phyloP scores from a whole-genome alignment of 64 coral and sea anemone genomes.

The Stichodactyla mertensii region DNA sequence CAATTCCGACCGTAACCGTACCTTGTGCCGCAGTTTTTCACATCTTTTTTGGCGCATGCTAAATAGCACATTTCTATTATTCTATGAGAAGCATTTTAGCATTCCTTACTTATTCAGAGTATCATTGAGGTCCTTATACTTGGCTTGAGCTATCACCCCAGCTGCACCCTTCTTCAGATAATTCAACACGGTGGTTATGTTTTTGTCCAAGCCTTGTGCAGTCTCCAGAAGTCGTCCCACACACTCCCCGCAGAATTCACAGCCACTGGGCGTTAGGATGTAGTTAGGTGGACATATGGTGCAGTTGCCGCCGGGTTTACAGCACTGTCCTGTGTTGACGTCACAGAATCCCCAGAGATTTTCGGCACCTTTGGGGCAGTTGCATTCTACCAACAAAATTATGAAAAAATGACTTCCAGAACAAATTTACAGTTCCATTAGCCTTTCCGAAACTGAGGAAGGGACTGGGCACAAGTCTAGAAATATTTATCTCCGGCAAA shows the following conservation, averaged over 20 bases:
- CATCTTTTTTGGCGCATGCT: too few species aligned
- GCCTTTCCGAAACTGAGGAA: too few species aligned
- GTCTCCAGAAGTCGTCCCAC: constrained; percentile 63
- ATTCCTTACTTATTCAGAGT: constrained; percentile 48
- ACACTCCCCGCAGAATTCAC: constrained; percentile 90
- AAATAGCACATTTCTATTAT: too few species aligned
- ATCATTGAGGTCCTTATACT: constrained; percentile 43
- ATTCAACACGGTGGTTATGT: constrained; percentile 55
- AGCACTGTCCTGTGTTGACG: constrained; percentile 83
- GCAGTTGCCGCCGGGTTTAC: constrained; percentile 71
- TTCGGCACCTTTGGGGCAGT: constrained; percentile 44
- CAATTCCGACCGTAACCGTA: too few species aligned
- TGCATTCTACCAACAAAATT: constrained; percentile 43
- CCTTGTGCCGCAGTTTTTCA: too few species aligned
- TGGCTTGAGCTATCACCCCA: constrained; percentile 36
- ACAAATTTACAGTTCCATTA: background rate
- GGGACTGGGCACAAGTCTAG: too few species aligned
- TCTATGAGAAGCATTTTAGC: background rate
- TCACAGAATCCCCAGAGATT: constrained; percentile 90
- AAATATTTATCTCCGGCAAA: too few species aligned
- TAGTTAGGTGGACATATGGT: constrained; percentile 81
- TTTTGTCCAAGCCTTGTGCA: constrained; percentile 48
- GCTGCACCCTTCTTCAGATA: constrained; percentile 40
- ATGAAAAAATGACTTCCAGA: background rate
- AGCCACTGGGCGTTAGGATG: constrained; percentile 56